Evolutionary conservation across 2,113 vertebrate genomes (phyloP).

Genomic region (Lethenteron reissneri): DNA sequence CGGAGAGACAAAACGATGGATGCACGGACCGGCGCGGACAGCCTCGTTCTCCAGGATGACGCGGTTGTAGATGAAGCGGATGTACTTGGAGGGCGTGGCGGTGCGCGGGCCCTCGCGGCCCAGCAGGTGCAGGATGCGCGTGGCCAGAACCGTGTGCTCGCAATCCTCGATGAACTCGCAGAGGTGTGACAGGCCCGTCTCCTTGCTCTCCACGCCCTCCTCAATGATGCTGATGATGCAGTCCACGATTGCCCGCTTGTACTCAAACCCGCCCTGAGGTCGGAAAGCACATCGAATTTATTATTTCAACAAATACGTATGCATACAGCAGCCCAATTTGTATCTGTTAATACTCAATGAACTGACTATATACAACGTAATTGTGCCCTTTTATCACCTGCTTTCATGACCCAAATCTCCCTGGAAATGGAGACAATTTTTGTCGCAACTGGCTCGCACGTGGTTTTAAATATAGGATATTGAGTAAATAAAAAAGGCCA

Average conservation of each 20-base stretch:
- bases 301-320: too few species aligned
- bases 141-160: slow-evolving; percentile 84
- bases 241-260: slow-evolving; percentile 91
- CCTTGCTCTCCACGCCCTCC: slow-evolving; percentile 86
- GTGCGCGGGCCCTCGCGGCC: slow-evolving; percentile 80
- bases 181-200: slow-evolving; percentile 70
- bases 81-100: slow-evolving; percentile 74
- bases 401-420: too few species aligned
- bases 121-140: slow-evolving; percentile 80
- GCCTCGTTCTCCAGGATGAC: slow-evolving; percentile 93
- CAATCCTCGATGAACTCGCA: slow-evolving; percentile 98
- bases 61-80: slow-evolving; percentile 94
- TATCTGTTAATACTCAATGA: too few species aligned
- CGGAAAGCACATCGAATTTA: too few species aligned
- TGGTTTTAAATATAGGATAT: too few species aligned
- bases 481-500: too few species aligned
- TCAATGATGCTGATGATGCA: slow-evolving; percentile 90
- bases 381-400: too few species aligned
- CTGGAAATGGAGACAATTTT: too few species aligned
- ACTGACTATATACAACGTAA: too few species aligned
- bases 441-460: too few species aligned
- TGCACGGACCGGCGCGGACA: slow-evolving; percentile 54
- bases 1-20: not conserved
- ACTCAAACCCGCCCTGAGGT: slow-evolving; percentile 79
- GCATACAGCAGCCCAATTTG: too few species aligned